These are phyloP conservation scores for Eufriesea mexicana DNA, from an alignment of 1,140 invertebrate species.

Conservation along the genomic window DNA sequence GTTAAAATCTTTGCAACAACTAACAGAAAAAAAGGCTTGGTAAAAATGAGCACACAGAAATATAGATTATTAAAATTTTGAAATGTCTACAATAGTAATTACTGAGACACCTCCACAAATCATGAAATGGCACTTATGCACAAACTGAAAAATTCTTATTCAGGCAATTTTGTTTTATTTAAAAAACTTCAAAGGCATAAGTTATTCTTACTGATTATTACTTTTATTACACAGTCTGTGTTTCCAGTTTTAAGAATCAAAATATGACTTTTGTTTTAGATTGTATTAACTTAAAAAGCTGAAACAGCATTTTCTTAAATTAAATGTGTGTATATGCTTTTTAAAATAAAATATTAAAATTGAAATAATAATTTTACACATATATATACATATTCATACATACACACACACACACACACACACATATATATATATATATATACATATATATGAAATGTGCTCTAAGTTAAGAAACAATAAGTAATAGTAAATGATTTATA, in stretches of 20 bases:
- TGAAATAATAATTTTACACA: conserved; percentile 33
- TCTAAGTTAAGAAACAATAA: conserved; percentile 19
- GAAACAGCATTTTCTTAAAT: conserved; percentile 63
- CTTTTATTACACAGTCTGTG: conserved; percentile 75
- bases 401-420: no score
- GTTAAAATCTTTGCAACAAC: conserved; percentile 41
- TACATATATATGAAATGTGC: conserved; percentile 10
- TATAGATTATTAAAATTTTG: conserved; percentile 49
- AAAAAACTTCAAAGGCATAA: conserved; percentile 75
- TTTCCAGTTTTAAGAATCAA: conserved; percentile 73
- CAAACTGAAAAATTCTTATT: conserved; percentile 65
- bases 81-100: conserved; percentile 51
- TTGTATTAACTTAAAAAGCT: conserved; percentile 71
- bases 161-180: conserved; percentile 62
- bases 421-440: conserved; percentile 27
- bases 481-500: conserved; percentile 16
- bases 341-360: conserved; percentile 41
- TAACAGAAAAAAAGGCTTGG: conserved; percentile 39
- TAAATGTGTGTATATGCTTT: conserved; percentile 29
- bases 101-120: conserved; percentile 61
- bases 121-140: conserved; percentile 66
- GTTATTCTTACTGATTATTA: conserved; percentile 72
- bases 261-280: conserved; percentile 76
- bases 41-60: conserved; percentile 57
- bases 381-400: conserved; percentile 15